These are phyloP conservation scores for Zygogramma bicolorata DNA, from an alignment of 2,888 invertebrate species.

Conservation along the genomic window DNA sequence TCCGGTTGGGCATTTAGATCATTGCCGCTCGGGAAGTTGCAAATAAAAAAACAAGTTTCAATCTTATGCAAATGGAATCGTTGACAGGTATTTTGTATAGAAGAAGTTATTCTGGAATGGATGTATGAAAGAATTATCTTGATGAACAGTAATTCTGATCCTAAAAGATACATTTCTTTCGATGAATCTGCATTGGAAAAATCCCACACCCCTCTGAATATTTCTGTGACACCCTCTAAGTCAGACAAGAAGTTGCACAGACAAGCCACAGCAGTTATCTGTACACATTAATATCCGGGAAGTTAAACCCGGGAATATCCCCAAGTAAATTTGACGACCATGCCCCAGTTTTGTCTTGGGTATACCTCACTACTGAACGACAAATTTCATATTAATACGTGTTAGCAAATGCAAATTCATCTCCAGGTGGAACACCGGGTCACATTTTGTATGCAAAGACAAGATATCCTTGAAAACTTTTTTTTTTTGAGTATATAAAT, in stretches of 20 bases:
- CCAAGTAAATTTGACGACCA: not conserved
- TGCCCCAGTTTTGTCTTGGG: not conserved
- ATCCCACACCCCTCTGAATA: not conserved
- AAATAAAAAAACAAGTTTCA: no score
- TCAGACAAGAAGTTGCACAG: not conserved
- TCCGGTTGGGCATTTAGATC: no score
- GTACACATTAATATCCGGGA: not conserved
- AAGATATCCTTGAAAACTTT: conserved; percentile 27
- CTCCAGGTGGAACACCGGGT: conserved; percentile 20
- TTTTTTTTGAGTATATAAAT: no score
- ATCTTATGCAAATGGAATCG: no score
- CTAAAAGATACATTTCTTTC: no score
- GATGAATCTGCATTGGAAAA: not conserved
- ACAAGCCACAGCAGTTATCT: not conserved
- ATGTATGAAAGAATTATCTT: no score
- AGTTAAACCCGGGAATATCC: not conserved
- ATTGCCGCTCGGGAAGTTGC: no score
- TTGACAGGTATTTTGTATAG: no score
- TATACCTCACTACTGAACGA: not conserved
- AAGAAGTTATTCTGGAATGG: no score
- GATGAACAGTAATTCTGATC: no score
- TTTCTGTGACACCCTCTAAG: not conserved
- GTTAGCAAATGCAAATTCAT: conserved; percentile 34
- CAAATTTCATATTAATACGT: conserved; percentile 18
- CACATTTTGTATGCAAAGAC: conserved; percentile 16